These are phyloP conservation scores for Maconellicoccus hirsutus DNA, from an alignment of 1,140 invertebrate species.

Conservation along the genomic window DNA sequence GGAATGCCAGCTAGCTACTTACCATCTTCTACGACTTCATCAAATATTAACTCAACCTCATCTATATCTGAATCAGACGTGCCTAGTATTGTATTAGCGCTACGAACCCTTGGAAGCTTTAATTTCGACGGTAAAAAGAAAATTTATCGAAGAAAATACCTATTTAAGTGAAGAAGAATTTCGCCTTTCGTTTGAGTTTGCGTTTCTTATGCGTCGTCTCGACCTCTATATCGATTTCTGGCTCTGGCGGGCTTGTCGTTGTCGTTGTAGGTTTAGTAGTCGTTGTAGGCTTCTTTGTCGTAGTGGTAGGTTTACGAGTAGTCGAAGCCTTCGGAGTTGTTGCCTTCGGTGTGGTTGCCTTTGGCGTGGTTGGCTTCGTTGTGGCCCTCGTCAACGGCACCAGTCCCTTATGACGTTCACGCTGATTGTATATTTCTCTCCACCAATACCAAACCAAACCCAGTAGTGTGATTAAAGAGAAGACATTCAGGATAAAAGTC, in stretches of 20 bases:
- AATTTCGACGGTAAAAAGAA: constrained; percentile 69
- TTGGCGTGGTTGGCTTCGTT: neutral
- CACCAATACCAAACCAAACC: neutral
- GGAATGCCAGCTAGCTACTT: constrained; percentile 48
- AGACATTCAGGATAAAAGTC: neutral
- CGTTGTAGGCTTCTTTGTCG: neutral
- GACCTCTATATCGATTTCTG: neutral
- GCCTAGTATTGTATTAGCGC: constrained; percentile 74
- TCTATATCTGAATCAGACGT: constrained; percentile 44
- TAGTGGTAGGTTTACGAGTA: neutral
- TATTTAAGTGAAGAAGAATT: neutral
- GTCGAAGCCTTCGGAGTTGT: neutral
- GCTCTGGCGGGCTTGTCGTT: neutral
- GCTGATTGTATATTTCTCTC: neutral
- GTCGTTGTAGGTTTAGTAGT: neutral
- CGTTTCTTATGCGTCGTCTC: neutral
- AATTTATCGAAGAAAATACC: neutral
- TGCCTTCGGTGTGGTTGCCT: neutral
- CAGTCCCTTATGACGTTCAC: neutral
- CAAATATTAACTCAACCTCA: neutral
- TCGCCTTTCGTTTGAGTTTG: neutral
- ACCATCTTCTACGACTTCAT: constrained; percentile 18
- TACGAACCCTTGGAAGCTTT: constrained; percentile 89
- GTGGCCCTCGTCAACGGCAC: neutral
- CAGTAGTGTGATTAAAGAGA: neutral